phyloP scores from a whole-genome alignment of 2,888 invertebrate species.

The Luperina testacea region DNA sequence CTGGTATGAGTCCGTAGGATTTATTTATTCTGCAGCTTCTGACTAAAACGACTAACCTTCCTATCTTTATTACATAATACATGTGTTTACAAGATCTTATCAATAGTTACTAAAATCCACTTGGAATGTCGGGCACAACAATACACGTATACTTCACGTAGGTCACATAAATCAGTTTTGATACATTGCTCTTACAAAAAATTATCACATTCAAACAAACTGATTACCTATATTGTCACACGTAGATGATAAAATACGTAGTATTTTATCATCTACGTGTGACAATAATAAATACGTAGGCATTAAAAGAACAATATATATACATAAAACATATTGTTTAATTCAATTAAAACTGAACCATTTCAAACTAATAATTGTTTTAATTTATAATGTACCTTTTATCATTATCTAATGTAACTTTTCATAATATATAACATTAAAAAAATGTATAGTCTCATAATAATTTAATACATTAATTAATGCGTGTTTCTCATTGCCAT shows the following conservation, averaged over 20 bases:
- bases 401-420: not conserved
- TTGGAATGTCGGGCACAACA: too few species aligned
- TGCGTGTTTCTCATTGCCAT: not conserved
- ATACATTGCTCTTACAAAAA: not conserved
- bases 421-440: not conserved
- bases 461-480: not conserved
- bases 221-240: slow-evolving; percentile 7
- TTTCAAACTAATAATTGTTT: not conserved
- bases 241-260: slow-evolving; percentile 4
- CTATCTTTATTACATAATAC: not conserved
- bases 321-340: not conserved
- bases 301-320: not conserved
- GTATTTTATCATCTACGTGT: too few species aligned
- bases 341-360: not conserved
- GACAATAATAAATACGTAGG: too few species aligned
- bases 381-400: not conserved
- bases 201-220: not conserved
- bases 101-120: too few species aligned
- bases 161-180: not conserved
- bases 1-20: not conserved
- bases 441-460: not conserved
- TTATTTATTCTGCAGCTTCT: not conserved
- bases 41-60: not conserved
- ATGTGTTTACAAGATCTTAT: not conserved
- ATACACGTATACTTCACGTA: not conserved